Evolutionary conservation across 1,140 invertebrate species (phyloP), one percentile per base, ranked within the genome.

Genomic region (Adoxophyes honmai): DNA sequence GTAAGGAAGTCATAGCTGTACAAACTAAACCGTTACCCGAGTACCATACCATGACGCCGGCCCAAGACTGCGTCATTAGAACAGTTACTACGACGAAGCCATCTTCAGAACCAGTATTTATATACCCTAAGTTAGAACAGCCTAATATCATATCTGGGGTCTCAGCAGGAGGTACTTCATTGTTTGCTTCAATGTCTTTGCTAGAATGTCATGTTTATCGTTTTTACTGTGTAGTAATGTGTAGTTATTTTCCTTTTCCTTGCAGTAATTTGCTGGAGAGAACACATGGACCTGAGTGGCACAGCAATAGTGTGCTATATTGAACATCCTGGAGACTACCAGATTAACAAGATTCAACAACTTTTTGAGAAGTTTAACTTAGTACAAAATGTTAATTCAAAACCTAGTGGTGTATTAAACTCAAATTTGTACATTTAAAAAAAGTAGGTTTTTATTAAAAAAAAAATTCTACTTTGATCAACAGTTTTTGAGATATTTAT

Each of bases 121-220:
- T 66, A 18, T 76, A 71, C 62, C 61, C 66, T 39, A 76, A 69
- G 53, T 59, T 88, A 44, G 85, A 88, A 53, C 85, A 88, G 52
- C 85, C 85, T 44, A 88, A 88, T 63, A 83, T 88, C 35, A 67
- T 88, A 52, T 76, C 81, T 52, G 85, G 85, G 16, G 64, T 83
- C 33, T 62, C 73, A 42, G 85, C 82, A 37, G 85, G 85, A 75
- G 85, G 85, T 87, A 80, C 70, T 42, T 55, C 6, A 42, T 3
- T 11, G 18, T 36, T 57, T 54, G 52, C 34, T 44, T 39, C 0
- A 14, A 39, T 28, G 21, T 28, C 6, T 28, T 28, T 28, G 21
- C 21, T 28, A 28, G 21, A 28, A 28, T 33, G n/a, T 33, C 4
- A 33, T 18, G 9, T 10, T 34, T 52, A 34, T 34, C 33, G 4